Percentiles rank a stretch among this genome's conserved stretches.
These are phyloP conservation scores for Proisotoma minuta DNA, from an alignment of 2,888 invertebrate species.

Conservation along the genomic window DNA sequence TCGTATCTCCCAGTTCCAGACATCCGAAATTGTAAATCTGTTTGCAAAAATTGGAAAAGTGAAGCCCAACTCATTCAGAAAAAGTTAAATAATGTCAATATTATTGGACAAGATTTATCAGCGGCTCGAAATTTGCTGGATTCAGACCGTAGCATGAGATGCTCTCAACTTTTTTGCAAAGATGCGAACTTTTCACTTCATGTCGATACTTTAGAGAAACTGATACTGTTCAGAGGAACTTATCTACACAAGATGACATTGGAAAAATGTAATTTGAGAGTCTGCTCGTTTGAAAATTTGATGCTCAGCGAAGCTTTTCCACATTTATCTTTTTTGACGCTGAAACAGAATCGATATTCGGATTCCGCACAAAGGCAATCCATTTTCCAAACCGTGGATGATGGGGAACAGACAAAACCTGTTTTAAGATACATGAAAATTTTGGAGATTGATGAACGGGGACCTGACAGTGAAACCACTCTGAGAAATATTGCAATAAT, in stretches of 20 bases:
- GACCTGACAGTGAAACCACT: neutral
- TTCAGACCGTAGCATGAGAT: neutral
- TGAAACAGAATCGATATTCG: neutral
- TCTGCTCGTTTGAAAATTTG: conserved; percentile 1
- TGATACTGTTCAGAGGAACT: neutral
- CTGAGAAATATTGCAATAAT: conserved; percentile 1
- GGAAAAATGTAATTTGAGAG: neutral
- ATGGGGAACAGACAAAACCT: neutral
- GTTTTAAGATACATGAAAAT: neutral
- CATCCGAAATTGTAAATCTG: neutral
- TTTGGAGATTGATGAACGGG: conserved; percentile 8
- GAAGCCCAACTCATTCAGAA: neutral
- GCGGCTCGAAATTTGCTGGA: neutral
- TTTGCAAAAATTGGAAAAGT: neutral
- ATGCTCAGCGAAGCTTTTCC: neutral
- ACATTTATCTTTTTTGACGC: neutral
- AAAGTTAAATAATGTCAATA: neutral
- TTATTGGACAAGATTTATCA: neutral
- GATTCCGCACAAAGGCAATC: neutral
- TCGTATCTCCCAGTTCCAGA: neutral
- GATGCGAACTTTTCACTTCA: too few species aligned
- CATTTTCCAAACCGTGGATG: neutral
- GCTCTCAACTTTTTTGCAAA: neutral
- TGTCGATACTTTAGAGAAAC: conserved; percentile 3
- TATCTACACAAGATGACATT: neutral